Percentiles rank a stretch among this genome's conserved stretches.
Evolutionary conservation across 2,113 vertebrate genomes (phyloP).

Genomic region (Apaloderma vittatum): DNA sequence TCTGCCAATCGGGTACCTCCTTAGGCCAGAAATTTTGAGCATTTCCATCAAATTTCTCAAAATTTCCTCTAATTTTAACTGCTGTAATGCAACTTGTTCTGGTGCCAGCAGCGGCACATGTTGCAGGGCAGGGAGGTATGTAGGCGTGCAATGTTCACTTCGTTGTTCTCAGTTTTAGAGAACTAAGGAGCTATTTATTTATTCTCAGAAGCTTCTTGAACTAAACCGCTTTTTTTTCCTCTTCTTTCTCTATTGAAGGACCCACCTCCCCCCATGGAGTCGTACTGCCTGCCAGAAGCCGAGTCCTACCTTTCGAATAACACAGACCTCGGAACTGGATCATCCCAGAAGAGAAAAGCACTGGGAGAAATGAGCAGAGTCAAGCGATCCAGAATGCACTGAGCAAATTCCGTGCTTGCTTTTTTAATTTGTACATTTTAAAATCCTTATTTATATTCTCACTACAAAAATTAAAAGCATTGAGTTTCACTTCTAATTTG

Average conservation of each 20-base stretch:
- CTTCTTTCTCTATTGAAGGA: slow-evolving; percentile 78
- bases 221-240: background rate
- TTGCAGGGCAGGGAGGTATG: background rate
- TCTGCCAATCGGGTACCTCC: accelerated
- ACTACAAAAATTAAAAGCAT: slow-evolving; percentile 42
- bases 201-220: background rate
- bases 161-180: background rate
- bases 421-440: background rate
- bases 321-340: slow-evolving; percentile 56
- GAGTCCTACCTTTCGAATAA: slow-evolving; percentile 48
- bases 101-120: background rate
- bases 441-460: slow-evolving; percentile 54
- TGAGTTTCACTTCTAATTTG: background rate
- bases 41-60: too few species aligned
- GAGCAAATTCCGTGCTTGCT: background rate
- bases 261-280: slow-evolving; percentile 82
- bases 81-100: background rate
- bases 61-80: background rate
- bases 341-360: slow-evolving; percentile 91
- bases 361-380: slow-evolving; percentile 71
- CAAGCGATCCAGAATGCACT: slow-evolving; percentile 85
- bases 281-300: slow-evolving; percentile 84
- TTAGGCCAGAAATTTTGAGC: background rate
- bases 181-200: background rate
- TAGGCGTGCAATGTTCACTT: background rate